Evolutionary conservation across 2,797 vertebrate genomes (phyloP), one percentile per base, ranked within the genome.

Genomic region (Myiothlypis chrysogaster): DNA sequence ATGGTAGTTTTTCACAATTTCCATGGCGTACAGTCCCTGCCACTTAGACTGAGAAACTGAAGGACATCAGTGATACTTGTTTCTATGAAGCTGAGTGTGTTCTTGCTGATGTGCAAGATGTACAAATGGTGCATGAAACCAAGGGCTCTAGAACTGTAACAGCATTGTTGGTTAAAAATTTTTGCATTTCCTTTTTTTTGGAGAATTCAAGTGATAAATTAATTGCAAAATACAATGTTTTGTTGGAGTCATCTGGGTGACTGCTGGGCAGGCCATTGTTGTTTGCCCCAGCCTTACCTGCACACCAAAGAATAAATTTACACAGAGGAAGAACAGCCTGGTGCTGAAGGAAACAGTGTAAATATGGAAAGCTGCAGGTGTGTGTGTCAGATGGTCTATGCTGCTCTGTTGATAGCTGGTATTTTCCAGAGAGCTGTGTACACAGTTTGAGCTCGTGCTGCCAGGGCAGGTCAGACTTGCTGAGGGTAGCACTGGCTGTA

Each of bases 221-320:
- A 83, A 77, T 46, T 3, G 11, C 5, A 2, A 59, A 82, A 41
- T 37, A 55, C 39, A 94, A 37, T 4, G 6, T 35, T 73, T 35
- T 47, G 10, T 47, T 0, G 0, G 32, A 75, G 34, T 55, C 0
- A 2, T 14, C 27, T 34, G 24, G 5, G 18, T 61, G 39, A 49
- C 39, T 49, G 30, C 43, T 28, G 53, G 18, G 63, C n/a, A 34
- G 35, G n/a, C 16, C 9, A 8, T 27, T 28, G 6, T 52, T 49
- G 4, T 52, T 75, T 22, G 32, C 20, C 24, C 18, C 46, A 46
- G 60, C 5, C 0, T 63, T 37, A 34, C 28, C 14, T 28, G 6
- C 10, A 8, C 35, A 35, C 14, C n/a, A 8, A 19, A 32, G 34
- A 69, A 65, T 68, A 47, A n/a, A 73, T 65, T 73, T 69, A 59